phyloP scores from a whole-genome alignment of 2,888 invertebrate species.

The Ptycholaimellus sp. region DNA sequence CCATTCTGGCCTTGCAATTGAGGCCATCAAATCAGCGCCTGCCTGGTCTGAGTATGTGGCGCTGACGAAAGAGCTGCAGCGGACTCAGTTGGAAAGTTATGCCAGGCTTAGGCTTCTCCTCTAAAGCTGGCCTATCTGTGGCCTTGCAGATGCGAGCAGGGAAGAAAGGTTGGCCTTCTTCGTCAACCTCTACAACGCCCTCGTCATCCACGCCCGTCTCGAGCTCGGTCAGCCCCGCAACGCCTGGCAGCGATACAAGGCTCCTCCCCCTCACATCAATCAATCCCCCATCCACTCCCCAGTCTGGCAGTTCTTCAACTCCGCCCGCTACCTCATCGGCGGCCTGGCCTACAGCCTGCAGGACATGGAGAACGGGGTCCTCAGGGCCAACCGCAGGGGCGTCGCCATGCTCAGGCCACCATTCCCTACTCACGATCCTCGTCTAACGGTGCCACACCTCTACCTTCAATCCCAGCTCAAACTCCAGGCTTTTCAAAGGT shows the following conservation, averaged over 20 bases:
- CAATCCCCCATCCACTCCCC: background rate
- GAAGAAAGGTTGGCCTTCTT: constrained; percentile 32
- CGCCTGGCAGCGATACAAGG: constrained; percentile 31
- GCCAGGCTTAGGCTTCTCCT: too few species aligned
- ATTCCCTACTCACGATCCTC: constrained; percentile 28
- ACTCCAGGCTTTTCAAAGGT: background rate
- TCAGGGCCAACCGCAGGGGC: constrained; percentile 30
- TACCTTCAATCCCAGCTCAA: background rate
- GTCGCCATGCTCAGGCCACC: constrained; percentile 28
- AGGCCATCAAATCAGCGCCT: too few species aligned
- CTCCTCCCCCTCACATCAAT: too few species aligned
- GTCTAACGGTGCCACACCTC: constrained; percentile 20
- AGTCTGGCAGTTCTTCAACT: constrained; percentile 29
- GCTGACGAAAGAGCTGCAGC: constrained; percentile 25
- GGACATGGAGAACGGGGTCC: constrained; percentile 33
- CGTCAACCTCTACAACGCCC: constrained; percentile 33
- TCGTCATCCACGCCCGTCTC: constrained; percentile 31
- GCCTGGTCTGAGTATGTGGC: too few species aligned
- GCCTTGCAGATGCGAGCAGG: constrained; percentile 11
- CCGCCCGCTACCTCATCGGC: constrained; percentile 29
- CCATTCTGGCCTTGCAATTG: too few species aligned
- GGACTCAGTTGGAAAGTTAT: constrained; percentile 17
- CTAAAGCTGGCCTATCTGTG: constrained; percentile 9
- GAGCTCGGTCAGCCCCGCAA: constrained; percentile 27
- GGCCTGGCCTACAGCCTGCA: constrained; percentile 31